Percentiles rank a stretch among this genome's conserved stretches.
These are phyloP conservation scores for Pachyseris speciosa DNA, from an alignment of 64 coral and sea anemone genomes.

Conservation along the genomic window DNA sequence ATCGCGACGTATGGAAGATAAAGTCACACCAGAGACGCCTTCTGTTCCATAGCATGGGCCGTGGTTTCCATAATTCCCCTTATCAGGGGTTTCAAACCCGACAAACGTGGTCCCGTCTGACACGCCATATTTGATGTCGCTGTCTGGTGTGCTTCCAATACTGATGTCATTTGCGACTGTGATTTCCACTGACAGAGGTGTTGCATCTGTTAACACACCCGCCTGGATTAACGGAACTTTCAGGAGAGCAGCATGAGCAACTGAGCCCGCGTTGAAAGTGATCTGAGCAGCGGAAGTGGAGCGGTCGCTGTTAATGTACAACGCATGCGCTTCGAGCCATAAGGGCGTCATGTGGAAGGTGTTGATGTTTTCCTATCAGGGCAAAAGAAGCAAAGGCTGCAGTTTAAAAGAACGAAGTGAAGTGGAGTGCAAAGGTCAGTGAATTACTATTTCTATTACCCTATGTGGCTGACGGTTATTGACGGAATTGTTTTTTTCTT, in stretches of 20 bases:
- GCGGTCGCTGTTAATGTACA: background rate
- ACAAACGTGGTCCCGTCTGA: slow-evolving; percentile 32
- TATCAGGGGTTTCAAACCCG: background rate
- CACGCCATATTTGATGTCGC: slow-evolving; percentile 43
- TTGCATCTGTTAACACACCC: slow-evolving; percentile 1
- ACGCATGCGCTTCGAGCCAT: slow-evolving; percentile 3
- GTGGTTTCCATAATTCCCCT: background rate
- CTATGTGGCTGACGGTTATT: too few species aligned
- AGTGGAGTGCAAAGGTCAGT: too few species aligned
- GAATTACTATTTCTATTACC: too few species aligned
- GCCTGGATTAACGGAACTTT: background rate
- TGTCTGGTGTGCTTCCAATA: slow-evolving; percentile 26
- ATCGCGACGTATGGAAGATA: background rate
- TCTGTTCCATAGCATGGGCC: slow-evolving; percentile 5
- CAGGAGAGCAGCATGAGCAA: background rate
- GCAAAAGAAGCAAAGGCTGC: background rate
- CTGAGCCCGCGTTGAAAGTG: slow-evolving; percentile 21
- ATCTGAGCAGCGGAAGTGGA: background rate
- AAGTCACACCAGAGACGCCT: background rate
- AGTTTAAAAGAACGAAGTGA: too few species aligned
- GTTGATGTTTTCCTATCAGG: background rate
- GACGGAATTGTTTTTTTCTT: too few species aligned
- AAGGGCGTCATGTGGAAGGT: background rate
- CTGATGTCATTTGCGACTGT: slow-evolving; percentile 25
- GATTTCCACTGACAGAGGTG: slow-evolving; percentile 29